phyloP scores from a whole-genome alignment of 64 coral and sea anemone species.

The Stichodactyla mertensii region DNA sequence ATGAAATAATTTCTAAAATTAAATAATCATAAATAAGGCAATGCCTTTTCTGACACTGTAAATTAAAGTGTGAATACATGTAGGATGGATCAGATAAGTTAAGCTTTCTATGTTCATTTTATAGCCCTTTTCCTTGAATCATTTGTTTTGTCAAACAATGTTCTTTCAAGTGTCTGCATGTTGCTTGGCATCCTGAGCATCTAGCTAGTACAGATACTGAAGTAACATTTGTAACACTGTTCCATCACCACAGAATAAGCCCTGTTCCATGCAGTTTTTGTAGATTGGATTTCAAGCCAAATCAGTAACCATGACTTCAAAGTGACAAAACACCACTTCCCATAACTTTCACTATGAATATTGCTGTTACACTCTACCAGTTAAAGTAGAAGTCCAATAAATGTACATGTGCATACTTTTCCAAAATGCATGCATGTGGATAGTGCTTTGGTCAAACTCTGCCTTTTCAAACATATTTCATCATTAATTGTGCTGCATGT shows the following conservation, averaged over 20 bases:
- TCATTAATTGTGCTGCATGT: neutral
- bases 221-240: neutral
- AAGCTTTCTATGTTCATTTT: neutral
- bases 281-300: no score
- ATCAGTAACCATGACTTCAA: neutral
- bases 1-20: conserved; percentile 3
- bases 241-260: neutral
- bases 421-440: neutral
- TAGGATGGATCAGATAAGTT: neutral
- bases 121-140: neutral
- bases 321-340: neutral
- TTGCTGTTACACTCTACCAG: neutral
- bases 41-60: neutral
- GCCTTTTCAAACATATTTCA: neutral
- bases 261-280: neutral
- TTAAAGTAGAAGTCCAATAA: neutral
- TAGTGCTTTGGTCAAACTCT: neutral
- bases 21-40: conserved; percentile 20
- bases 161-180: neutral
- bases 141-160: neutral
- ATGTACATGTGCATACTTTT: neutral
- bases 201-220: neutral
- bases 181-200: neutral
- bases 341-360: neutral
- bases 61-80: neutral